phyloP scores from a whole-genome alignment of 2,888 invertebrate genomes.

The Thera britannica region DNA sequence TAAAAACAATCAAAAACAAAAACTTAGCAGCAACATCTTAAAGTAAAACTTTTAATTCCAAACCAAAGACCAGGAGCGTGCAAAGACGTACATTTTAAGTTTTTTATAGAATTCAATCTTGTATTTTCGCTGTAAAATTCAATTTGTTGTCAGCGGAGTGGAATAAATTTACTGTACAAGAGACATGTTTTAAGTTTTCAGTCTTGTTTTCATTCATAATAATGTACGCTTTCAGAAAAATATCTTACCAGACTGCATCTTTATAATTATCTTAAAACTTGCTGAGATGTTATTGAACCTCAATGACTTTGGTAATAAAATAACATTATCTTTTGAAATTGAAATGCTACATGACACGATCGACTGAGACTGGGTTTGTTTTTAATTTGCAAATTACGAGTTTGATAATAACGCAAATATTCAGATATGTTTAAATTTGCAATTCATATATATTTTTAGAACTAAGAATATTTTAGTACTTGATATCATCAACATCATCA shows the following conservation, averaged over 20 bases:
- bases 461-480: no score
- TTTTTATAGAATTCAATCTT: conserved; percentile 49
- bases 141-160: conserved; percentile 49
- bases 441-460: no score
- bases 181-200: conserved; percentile 26
- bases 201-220: conserved; percentile 24
- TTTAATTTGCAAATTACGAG: not conserved
- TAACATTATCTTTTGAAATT: conserved; percentile 5
- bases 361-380: not conserved
- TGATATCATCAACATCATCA: no score
- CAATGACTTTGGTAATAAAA: conserved; percentile 20
- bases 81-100: conserved; percentile 45
- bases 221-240: conserved; percentile 11
- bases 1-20: conserved; percentile 5
- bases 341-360: not conserved
- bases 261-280: conserved; percentile 2
- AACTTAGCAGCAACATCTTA: conserved; percentile 20
- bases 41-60: conserved; percentile 49
- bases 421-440: no score
- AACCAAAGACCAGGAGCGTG: conserved; percentile 32
- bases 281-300: not conserved
- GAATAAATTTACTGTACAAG: conserved; percentile 43
- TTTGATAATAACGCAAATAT: no score
- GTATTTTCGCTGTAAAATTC: conserved; percentile 52
- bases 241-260: not conserved